A percentile compares a stretch with the other conserved stretches of the same genome.
phyloP scores from a whole-genome alignment of 2,113 vertebrate genomes.

The Rhinoptilus africanus region DNA sequence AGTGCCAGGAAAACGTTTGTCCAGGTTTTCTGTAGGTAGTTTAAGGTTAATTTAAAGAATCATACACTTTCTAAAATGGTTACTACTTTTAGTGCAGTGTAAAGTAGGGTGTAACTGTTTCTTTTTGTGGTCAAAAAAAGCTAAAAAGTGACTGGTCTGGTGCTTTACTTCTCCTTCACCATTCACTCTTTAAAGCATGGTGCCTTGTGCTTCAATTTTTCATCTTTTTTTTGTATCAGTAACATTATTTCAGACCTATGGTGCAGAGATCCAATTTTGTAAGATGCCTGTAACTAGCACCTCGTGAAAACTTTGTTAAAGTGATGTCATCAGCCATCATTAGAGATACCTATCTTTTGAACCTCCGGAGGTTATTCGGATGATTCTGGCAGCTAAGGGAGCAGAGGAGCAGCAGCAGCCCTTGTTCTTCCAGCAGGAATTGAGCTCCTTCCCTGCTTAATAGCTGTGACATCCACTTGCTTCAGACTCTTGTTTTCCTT shows the following conservation, averaged over 20 bases:
- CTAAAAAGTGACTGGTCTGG: neutral
- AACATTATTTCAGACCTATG: neutral
- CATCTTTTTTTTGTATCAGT: neutral
- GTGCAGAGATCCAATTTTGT: neutral
- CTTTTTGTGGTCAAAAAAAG: neutral
- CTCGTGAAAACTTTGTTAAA: neutral
- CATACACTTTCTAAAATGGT: neutral
- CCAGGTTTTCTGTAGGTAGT: neutral
- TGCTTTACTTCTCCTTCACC: neutral
- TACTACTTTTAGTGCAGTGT: neutral
- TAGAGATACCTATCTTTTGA: neutral
- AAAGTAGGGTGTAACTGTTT: neutral
- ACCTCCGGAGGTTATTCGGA: neutral
- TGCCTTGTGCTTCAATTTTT: neutral
- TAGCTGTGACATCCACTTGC: neutral
- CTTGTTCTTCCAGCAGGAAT: neutral
- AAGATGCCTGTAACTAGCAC: neutral
- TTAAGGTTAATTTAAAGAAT: neutral
- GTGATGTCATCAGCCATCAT: neutral
- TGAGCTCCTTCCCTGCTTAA: neutral
- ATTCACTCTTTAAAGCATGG: neutral
- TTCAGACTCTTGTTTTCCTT: neutral
- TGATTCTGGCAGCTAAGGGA: neutral
- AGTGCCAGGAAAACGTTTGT: neutral
- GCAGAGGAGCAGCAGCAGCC: neutral